Base-by-base conservation (phyloP, 2,113 vertebrate genomes). In the Sphyrna mokarran region DNA sequence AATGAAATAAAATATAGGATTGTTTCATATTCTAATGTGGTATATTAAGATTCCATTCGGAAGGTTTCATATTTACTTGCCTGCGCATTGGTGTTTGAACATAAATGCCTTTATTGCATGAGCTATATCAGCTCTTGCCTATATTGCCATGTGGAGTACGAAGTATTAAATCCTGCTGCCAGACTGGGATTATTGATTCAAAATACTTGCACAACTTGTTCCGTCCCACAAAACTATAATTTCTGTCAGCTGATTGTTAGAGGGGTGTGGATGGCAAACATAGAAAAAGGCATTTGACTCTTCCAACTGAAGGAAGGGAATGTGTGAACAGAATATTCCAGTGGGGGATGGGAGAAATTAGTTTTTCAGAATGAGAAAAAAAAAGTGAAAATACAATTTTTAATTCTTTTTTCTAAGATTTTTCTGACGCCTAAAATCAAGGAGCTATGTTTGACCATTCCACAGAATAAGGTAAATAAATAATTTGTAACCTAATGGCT, bases 341-440 rank as follows among this genome's bases (percentile, higher is more conserved):
- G 18, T 66, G 7, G 94, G 66, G 68, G 69, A 72, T 54, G 69
- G 58, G 69, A 95, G 69, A 95, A 95, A 76, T 48, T 54, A 48
- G 69, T 29, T 26, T 48, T 95, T 72, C 23, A 72, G 40, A 70
- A 89, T 48, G 26, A 22, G 11, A 91, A 93, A 93, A 94, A 94
- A 54, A 95, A 72, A 72, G 43, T 95, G 68, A 72, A 94, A 94
- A 95, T 95, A 95, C 94, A 72, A 95, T 76, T 72, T 72, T 95
- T 95, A 40, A 95, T 95, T 72, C n/a, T 95, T 95, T 95, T 95
- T 54, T 94, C 20, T 29, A 72, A 95, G 69, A 72, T 95, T 70
- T 95, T 95, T 95, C 94, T 95, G 94, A 72, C 48, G 94, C 43
- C 94, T 72, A 95, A 95, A 95, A 72, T 95, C 94, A 95, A 95